Evolutionary conservation across 1,140 invertebrate species (phyloP).

Genomic region (Antheraea mylitta): DNA sequence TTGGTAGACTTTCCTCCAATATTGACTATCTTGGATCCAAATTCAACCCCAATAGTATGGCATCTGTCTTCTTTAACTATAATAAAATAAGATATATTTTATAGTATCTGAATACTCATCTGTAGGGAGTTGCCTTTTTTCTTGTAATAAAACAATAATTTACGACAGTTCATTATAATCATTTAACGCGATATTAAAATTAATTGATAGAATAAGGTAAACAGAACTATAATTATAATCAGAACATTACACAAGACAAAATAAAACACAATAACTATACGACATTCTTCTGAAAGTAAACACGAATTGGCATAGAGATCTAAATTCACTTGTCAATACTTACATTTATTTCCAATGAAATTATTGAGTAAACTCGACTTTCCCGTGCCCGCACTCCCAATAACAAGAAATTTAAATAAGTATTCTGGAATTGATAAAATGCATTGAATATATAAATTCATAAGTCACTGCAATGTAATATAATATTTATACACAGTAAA

Average conservation of each 20-base stretch:
- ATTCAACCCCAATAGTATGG: constrained; percentile 92
- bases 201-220: too few species aligned
- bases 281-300: neutral
- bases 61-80: constrained; percentile 89
- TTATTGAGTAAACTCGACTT: constrained; percentile 94
- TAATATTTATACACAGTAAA: neutral
- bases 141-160: neutral
- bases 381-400: constrained; percentile 90
- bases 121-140: neutral
- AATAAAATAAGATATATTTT: constrained; percentile 37
- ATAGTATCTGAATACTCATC: neutral
- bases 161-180: neutral
- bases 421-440: constrained; percentile 81
- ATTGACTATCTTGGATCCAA: constrained; percentile 91
- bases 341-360: constrained; percentile 95
- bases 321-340: constrained; percentile 55
- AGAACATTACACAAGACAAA: too few species aligned
- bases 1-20: constrained; percentile 92
- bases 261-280: neutral
- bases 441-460: neutral
- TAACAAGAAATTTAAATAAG: constrained; percentile 91
- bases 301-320: neutral
- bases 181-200: neutral
- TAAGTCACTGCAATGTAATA: neutral
- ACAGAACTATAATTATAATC: too few species aligned